These are phyloP conservation scores for Lamprotornis superbus DNA, from an alignment of 2,113 vertebrate genomes.

Conservation along the genomic window DNA sequence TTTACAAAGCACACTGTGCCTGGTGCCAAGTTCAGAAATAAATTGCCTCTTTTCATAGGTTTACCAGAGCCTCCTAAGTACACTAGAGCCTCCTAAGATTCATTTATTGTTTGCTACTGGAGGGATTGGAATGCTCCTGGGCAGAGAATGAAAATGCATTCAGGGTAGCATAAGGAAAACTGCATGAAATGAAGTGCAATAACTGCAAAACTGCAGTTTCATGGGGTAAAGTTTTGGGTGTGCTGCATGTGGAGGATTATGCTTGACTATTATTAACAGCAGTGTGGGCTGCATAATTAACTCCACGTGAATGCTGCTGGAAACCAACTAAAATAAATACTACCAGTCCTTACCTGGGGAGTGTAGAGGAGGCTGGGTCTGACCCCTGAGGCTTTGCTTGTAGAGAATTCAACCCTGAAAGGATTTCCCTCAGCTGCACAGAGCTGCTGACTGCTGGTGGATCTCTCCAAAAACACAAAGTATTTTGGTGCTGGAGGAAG, in stretches of 20 bases:
- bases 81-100: constrained; percentile 47
- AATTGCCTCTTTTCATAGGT: constrained; percentile 32
- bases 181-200: not conserved
- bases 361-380: not conserved
- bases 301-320: not conserved
- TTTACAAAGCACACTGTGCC: constrained; percentile 57
- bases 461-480: not conserved
- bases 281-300: not conserved
- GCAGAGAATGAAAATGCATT: constrained; percentile 29
- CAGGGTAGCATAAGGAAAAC: not conserved
- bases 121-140: constrained; percentile 20
- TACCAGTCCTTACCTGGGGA: not conserved
- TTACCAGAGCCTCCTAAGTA: constrained; percentile 36
- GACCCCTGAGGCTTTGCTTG: not conserved
- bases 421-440: not conserved
- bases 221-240: not conserved
- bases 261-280: not conserved
- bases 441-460: not conserved
- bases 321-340: not conserved
- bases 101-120: constrained; percentile 62
- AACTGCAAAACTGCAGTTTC: constrained; percentile 4
- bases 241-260: not conserved
- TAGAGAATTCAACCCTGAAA: not conserved
- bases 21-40: constrained; percentile 56
- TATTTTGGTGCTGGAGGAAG: not conserved